phyloP scores from a whole-genome alignment of 2,888 invertebrate species.

The Cryptus viduatorius region DNA sequence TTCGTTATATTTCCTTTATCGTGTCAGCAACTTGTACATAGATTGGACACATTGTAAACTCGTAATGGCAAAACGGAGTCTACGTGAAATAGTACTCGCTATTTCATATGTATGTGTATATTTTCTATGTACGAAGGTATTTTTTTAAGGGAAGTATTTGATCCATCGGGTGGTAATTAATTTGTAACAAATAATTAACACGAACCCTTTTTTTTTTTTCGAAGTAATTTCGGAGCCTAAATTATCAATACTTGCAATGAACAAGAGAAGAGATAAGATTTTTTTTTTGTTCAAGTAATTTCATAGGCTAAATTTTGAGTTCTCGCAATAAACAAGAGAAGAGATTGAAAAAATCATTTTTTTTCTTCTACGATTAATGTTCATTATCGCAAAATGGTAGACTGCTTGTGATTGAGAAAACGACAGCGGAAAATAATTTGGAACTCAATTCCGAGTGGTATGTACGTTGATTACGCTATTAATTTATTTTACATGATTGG shows the following conservation, averaged over 20 bases:
- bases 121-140: slow-evolving; percentile 45
- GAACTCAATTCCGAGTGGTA: slow-evolving; percentile 41
- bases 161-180: slow-evolving; percentile 32
- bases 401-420: slow-evolving; percentile 55
- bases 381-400: slow-evolving; percentile 43
- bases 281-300: slow-evolving; percentile 43
- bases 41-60: neutral
- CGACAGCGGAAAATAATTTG: slow-evolving; percentile 14
- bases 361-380: too few species aligned
- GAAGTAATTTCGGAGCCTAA: slow-evolving; percentile 32
- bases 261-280: slow-evolving; percentile 14
- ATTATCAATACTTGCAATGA: slow-evolving; percentile 33
- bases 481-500: slow-evolving; percentile 58
- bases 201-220: slow-evolving; percentile 14
- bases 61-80: too few species aligned
- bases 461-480: slow-evolving; percentile 47
- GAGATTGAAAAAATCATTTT: slow-evolving; percentile 10
- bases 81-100: neutral
- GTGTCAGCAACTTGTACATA: slow-evolving; percentile 10
- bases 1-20: too few species aligned
- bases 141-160: slow-evolving; percentile 54
- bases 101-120: slow-evolving; percentile 54
- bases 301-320: slow-evolving; percentile 39
- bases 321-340: slow-evolving; percentile 11
- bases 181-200: slow-evolving; percentile 47